phyloP scores from a whole-genome alignment of 2,797 vertebrate genomes.

The Tamandua tetradactyla region DNA sequence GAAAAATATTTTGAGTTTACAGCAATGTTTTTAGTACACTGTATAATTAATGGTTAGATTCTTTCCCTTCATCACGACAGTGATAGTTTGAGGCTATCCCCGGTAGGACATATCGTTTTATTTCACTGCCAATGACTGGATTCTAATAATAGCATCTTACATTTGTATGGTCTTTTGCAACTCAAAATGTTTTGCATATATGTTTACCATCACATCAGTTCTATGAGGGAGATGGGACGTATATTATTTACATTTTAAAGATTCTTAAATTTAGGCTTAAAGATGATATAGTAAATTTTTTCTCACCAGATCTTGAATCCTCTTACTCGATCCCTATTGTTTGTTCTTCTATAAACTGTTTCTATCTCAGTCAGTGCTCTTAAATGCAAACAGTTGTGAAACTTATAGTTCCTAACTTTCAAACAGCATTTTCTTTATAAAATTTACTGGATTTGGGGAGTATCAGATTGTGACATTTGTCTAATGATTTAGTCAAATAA shows the following conservation, averaged over 20 bases:
- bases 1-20: conserved; percentile 32
- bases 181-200: neutral
- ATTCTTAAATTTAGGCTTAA: neutral
- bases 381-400: neutral
- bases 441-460: conserved; percentile 9
- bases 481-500: neutral
- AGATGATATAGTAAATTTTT: neutral
- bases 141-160: neutral
- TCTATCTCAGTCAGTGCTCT: neutral
- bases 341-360: neutral
- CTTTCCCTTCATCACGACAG: neutral
- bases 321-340: neutral
- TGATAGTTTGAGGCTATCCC: neutral
- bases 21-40: neutral
- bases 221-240: neutral
- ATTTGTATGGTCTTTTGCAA: neutral
- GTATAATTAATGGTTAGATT: neutral
- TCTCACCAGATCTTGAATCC: neutral
- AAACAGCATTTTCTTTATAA: conserved; percentile 8
- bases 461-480: neutral
- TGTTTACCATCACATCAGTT: neutral
- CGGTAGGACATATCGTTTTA: neutral
- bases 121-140: neutral
- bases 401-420: neutral
- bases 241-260: neutral